Base-by-base conservation (phyloP, 2,113 vertebrate genomes). In the Hucho hucho region DNA sequence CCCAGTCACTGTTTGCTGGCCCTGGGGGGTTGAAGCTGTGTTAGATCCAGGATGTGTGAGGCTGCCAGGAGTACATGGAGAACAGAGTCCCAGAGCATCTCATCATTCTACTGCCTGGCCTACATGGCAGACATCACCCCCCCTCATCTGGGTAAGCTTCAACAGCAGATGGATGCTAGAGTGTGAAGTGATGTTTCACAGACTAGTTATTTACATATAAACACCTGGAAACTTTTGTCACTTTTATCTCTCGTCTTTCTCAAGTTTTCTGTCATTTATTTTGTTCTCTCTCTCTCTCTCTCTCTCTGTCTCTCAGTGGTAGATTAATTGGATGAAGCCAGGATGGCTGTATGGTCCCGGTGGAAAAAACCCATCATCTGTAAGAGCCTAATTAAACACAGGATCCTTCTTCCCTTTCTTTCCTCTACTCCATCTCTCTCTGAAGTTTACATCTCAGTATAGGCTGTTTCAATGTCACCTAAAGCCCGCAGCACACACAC, bases 331-430 rank as follows among this genome's bases (percentile, higher is more conserved):
- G 46, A 74, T 16, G 73, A 78, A 29, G 79, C 81, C 70, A 69
- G 78, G 16, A 78, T 70, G 56, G 75, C 76, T 69, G 69, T 13
- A 80, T 70, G 64, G 56, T 84, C 85, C 80, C 67, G 4, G 29
- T 73, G 80, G 81, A 83, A 16, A 26, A 37, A 26, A 0, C 65
- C 73, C 53, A 68, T 76, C 73, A 79, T 81, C 86, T 81, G 81
- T 79, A 69, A 78, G 80, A 79, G 74, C 84, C 82, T 90, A 88
- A 92, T 91, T 88, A 91, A 91, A 88, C 85, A 82, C 79, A 75
- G 76, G 76, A 76, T 80, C 80, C 66, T 75, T 73, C 79, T 49
- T 75, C 75, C 73, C 72, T 71, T 68, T 73, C 84, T 71, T 81
- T 71, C 79, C 87, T 90, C 88, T 85, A 87, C 79, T 84, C 81